Evolutionary conservation across 2,888 invertebrate genomes (phyloP).

Genomic region (Brachyopa scutellaris): DNA sequence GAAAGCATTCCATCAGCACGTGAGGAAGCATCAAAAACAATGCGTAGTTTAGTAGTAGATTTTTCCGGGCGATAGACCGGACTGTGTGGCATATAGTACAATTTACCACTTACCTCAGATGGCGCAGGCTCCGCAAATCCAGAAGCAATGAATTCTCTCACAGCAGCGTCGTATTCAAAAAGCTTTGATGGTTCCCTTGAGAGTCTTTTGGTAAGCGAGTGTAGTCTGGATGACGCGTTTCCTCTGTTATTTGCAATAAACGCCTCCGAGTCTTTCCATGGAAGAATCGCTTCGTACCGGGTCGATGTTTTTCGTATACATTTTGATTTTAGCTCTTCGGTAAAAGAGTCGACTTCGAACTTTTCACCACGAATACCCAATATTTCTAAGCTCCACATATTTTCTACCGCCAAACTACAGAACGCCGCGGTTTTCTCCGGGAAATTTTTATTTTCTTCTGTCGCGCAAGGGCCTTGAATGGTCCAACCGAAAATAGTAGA

Average conservation of each 20-base stretch:
- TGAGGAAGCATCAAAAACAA: too few relatives aligned
- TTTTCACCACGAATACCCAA: slow-evolving; percentile 2
- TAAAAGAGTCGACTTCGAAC: background rate
- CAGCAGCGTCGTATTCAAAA: slow-evolving; percentile 4
- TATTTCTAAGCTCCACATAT: background rate
- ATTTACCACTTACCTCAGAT: too few relatives aligned
- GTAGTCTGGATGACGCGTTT: slow-evolving; percentile 10
- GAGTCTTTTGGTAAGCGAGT: slow-evolving; percentile 7
- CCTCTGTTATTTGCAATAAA: slow-evolving; percentile 1
- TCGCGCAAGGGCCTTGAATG: background rate
- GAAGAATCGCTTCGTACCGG: slow-evolving; percentile 11
- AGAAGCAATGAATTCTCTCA: slow-evolving; percentile 1
- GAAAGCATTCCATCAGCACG: background rate
- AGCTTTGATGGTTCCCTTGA: slow-evolving; percentile 9
- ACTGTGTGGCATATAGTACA: slow-evolving; percentile 1
- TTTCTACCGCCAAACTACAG: background rate
- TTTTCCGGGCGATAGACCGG: too few relatives aligned
- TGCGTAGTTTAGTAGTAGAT: too few relatives aligned
- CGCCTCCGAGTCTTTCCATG: background rate
- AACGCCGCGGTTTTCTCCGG: background rate
- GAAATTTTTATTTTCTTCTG: background rate
- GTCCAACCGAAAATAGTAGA: slow-evolving; percentile 3
- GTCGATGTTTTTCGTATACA: slow-evolving; percentile 2
- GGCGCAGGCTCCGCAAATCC: slow-evolving; percentile 6
- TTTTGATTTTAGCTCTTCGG: slow-evolving; percentile 5